Base-by-base conservation (phyloP, 2,888 invertebrate species). In the Pasiphila rectangulata region DNA sequence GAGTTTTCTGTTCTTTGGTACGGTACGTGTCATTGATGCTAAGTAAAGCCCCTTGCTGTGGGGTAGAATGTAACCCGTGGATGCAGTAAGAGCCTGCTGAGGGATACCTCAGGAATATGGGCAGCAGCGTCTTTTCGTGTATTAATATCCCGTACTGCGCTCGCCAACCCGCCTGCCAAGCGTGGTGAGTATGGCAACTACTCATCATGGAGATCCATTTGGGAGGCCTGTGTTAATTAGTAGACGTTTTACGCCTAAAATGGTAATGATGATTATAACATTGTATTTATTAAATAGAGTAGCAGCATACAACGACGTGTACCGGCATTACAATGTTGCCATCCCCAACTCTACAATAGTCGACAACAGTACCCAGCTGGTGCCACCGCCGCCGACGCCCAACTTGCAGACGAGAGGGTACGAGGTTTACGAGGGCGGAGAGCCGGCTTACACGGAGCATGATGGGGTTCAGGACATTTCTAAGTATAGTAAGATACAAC, bases 251-350 rank as follows among this genome's bases (percentile, higher is more conserved):
- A 21, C n/a, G 12, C n/a, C n/a, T n/a, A n/a, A 32, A 17, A 10
- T 19, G 4, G 5, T 17, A 5, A 10, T 19, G 10, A 5, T 20
- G 13, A 2, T 10, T 20, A 10, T 23, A 13, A 1, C 29, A 19
- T 19, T 20, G 9, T 5, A 12, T 19, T 12, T 19, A 16, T 27
- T 4, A 21, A 40, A 9, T 45, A 94, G 94, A 64, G 92, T 93
- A 16, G 91, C 94, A 7, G 92, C 93, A 0, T 72, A 94, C 9
- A 93, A 94, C 56, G 93, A 94, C 54, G 89, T 94, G 20, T 92
- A 93, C 69, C 90, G 90, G 4, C 92, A 93, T 62, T 92, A 92
- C 61, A 90, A 91, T 27, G 63, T 81, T 20, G 56, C 63, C 5
- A 63, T 56, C 10, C 49, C 63, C 2, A 59, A 59, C 20, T 23